A percentile compares a stretch with the other conserved stretches of the same genome.
phyloP scores from a whole-genome alignment of 2,113 vertebrate species.

The Aplodontia rufa region DNA sequence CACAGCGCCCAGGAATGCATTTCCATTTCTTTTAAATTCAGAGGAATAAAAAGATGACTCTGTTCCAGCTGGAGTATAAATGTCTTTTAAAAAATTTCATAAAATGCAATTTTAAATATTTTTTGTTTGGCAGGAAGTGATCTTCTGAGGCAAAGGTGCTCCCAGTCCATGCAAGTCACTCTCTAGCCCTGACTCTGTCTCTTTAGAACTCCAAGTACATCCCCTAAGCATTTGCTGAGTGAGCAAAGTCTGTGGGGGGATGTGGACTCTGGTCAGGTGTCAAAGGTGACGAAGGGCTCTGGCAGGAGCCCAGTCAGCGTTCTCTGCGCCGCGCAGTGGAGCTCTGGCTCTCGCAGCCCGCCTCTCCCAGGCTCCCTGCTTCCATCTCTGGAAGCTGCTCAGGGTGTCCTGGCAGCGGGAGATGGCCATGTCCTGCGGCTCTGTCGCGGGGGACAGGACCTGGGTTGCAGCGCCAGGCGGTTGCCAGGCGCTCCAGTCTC shows the following conservation, averaged over 20 bases:
- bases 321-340: no score
- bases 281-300: background rate
- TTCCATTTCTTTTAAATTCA: constrained; percentile 11
- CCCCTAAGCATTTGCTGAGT: no score
- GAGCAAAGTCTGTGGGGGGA: background rate
- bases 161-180: background rate
- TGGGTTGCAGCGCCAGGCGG: background rate
- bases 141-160: background rate
- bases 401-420: no score
- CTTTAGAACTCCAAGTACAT: no score
- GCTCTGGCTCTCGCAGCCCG: background rate
- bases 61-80: background rate
- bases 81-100: background rate
- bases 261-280: no score
- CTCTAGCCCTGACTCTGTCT: background rate
- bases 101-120: background rate
- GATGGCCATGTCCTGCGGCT: background rate
- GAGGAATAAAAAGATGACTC: background rate
- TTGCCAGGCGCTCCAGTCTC: background rate
- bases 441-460: background rate
- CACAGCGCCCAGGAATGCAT: background rate
- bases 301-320: background rate
- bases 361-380: background rate
- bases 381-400: background rate
- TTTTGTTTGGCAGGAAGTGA: background rate